Evolutionary conservation across 35 echinoderm and acorn worm genomes (phyloP).

Genomic region (Strongylocentrotus purpuratus): DNA sequence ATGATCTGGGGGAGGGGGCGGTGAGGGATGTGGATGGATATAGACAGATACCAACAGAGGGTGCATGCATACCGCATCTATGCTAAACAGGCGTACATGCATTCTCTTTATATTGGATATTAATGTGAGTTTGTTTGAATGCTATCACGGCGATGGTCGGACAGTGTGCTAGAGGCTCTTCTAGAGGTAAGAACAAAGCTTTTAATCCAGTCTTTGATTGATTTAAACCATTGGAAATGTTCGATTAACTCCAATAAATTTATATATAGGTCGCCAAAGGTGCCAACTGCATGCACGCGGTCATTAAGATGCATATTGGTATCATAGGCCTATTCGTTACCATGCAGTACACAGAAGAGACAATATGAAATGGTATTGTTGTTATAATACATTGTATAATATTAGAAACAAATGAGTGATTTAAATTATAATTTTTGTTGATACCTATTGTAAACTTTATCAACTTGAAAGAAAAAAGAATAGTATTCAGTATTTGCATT

Average conservation of each 20-base stretch:
- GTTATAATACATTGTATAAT: no score
- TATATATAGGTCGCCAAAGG: neutral
- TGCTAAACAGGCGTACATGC: neutral
- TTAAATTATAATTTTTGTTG: no score
- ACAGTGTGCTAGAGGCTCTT: conserved; percentile 31
- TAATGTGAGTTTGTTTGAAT: conserved; percentile 20
- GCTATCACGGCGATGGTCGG: neutral
- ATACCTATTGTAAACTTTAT: no score
- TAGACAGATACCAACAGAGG: neutral
- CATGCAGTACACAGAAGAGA: neutral
- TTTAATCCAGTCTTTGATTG: neutral
- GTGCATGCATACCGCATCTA: neutral
- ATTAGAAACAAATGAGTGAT: no score
- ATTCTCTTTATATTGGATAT: neutral
- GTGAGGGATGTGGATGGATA: neutral
- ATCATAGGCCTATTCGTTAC: neutral
- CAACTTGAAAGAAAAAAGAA: no score
- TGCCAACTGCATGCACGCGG: neutral
- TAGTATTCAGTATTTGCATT: no score
- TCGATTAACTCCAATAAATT: neutral
- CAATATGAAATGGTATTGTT: neutral
- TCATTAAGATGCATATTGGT: neutral
- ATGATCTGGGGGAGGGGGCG: neutral
- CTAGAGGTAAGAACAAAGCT: neutral
- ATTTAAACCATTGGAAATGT: neutral